A percentile compares a stretch with the other conserved stretches of the same genome.
Conservation (phyloP, 2,113 vertebrate genomes). For the Hippopotamus amphibius region DNA sequence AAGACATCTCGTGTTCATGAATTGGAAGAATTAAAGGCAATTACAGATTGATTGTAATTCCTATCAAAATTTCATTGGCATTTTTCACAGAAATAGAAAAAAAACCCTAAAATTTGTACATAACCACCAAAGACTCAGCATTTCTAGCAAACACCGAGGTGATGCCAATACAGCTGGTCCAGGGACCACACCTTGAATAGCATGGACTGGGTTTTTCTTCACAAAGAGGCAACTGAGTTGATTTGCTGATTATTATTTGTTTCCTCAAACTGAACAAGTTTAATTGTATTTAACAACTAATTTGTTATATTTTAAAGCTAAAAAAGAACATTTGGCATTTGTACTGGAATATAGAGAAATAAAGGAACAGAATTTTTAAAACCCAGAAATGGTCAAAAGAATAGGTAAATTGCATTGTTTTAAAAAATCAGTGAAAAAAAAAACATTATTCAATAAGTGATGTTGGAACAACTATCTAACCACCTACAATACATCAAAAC, state of each 20-base stretch:
- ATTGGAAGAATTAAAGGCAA: neutral
- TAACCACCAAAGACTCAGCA: neutral
- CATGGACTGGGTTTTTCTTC: neutral
- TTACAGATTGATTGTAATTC: neutral
- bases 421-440: constrained; percentile 15
- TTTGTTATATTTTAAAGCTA: neutral
- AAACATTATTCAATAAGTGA: no score
- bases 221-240: neutral
- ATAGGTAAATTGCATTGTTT: neutral
- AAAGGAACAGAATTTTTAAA: neutral
- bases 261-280: neutral
- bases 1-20: neutral
- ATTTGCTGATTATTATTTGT: neutral
- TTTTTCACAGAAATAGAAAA: neutral
- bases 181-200: neutral
- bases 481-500: neutral
- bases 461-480: neutral
- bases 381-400: neutral
- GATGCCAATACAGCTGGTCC: neutral
- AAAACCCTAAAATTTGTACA: neutral
- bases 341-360: neutral
- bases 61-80: neutral
- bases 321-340: neutral
- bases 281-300: no score
- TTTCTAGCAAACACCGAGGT: neutral